Base-by-base conservation (phyloP, 2,888 invertebrate species). In the Ornithoptera alexandrae region DNA sequence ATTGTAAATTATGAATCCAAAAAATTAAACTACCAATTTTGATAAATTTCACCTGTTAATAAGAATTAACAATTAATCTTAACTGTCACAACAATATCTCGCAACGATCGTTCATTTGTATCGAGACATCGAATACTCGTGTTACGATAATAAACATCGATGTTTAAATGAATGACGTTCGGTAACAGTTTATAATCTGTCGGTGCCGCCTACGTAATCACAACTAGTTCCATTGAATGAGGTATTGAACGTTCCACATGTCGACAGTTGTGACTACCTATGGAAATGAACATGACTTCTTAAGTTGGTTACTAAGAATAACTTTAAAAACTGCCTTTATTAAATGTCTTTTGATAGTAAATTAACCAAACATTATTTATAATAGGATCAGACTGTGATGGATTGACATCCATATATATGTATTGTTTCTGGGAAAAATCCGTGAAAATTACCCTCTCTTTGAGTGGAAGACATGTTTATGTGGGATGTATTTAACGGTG, bases 61-160 rank as follows among this genome's bases (percentile, higher is more conserved):
- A 53, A 68, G 46, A 66, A 65, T n/a, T 20, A 65, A 42, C 58
- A n/a, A 42, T 58, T 20, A 57, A 57, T 39, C n/a, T 18, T 1
- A 53, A n/a, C 17, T 42, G 42, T 62, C 67, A 62, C 67, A 62
- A 20, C 59, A 18, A n/a, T 62, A 39, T 18, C 17, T 24, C 15
- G 4, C 5, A 30, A 15, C 6, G n/a, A 61, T 63, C 10, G 20
- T 36, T 12, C 20, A 60, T 18, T 22, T 30, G 36, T 36, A 68
- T 59, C 58, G 36, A 39, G 12, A 46, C 58, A 69, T 65, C 69
- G 69, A 62, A 24, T 57, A 50, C 57, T 65, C 36, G 68, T 65
- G 46, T 62, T 42, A 61, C 61, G 65, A 65, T 65, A 65, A 62
- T 62, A 61, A 65, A 69, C 57, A 69, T 69, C 65, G 61, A 69